Percentiles rank a stretch among this genome's conserved stretches.
Evolutionary conservation across 2,888 invertebrate species (phyloP).

Genomic region (Aquatica leii): DNA sequence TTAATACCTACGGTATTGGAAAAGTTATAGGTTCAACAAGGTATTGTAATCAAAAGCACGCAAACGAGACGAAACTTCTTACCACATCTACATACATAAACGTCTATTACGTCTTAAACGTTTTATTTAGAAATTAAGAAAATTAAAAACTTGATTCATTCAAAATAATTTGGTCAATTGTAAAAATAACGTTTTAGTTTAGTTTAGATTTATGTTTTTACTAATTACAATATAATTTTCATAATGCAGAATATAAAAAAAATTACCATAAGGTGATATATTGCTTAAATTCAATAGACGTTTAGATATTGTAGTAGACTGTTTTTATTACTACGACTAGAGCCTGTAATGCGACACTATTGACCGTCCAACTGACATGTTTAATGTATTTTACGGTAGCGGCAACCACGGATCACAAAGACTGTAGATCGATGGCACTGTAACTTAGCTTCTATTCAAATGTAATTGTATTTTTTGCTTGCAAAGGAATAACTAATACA

Average conservation of each 20-base stretch:
- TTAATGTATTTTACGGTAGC: slow-evolving; percentile 38
- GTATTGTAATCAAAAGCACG: slow-evolving; percentile 35
- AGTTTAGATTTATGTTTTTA: too few species aligned
- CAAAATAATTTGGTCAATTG: background rate
- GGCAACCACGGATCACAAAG: slow-evolving; percentile 37
- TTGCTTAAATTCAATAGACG: slow-evolving; percentile 17
- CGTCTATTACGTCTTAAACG: slow-evolving; percentile 16
- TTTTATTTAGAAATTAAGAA: background rate
- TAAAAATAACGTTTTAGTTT: too few species aligned
- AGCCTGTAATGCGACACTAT: slow-evolving; percentile 35
- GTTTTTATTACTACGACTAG: slow-evolving; percentile 35
- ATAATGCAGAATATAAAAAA: too few species aligned
- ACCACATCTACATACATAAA: slow-evolving; percentile 34
- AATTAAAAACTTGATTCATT: background rate
- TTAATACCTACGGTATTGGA: background rate
- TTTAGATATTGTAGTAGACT: slow-evolving; percentile 28
- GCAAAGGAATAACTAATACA: too few species aligned
- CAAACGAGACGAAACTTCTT: slow-evolving; percentile 28
- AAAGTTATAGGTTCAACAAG: slow-evolving; percentile 30
- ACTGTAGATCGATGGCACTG: slow-evolving; percentile 35
- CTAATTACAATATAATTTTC: too few species aligned
- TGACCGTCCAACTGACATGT: slow-evolving; percentile 36
- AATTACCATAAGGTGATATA: background rate
- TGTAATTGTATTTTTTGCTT: too few species aligned
- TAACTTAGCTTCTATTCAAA: slow-evolving; percentile 31